A percentile compares a stretch with the other conserved stretches of the same genome.
These are phyloP conservation scores for Dryas iulia DNA, from an alignment of 1,140 invertebrate species.

Conservation along the genomic window DNA sequence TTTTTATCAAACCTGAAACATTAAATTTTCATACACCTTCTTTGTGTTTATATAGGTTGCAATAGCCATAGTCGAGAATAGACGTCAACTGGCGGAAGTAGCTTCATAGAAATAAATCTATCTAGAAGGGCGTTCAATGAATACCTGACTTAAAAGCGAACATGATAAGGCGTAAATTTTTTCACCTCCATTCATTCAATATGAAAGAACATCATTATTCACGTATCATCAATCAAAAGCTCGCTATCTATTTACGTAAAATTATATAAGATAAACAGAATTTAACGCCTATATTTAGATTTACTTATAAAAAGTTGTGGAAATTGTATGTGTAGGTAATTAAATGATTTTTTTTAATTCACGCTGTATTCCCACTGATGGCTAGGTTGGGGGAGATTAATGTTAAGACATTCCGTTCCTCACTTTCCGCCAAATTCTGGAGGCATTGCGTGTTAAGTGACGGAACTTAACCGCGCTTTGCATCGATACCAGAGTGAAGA, in stretches of 20 bases:
- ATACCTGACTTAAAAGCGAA: conserved; percentile 8
- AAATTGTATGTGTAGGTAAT: too few species aligned
- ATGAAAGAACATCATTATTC: conserved; percentile 10
- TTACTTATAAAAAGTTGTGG: too few species aligned
- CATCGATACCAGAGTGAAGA: too few species aligned
- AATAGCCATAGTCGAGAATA: conserved; percentile 11
- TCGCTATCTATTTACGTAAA: not conserved
- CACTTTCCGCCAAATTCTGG: too few species aligned
- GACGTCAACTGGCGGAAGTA: not conserved
- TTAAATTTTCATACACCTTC: not conserved
- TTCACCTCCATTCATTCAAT: not conserved
- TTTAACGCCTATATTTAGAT: not conserved
- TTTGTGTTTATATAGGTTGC: not conserved
- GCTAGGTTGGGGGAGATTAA: too few species aligned
- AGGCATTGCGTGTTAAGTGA: too few species aligned
- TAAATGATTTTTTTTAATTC: too few species aligned
- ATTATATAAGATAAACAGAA: not conserved
- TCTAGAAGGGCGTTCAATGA: conserved; percentile 11
- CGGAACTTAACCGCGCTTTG: too few species aligned
- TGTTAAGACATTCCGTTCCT: too few species aligned
- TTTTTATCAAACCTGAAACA: not conserved
- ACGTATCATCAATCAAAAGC: conserved; percentile 20
- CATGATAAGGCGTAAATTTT: conserved; percentile 10
- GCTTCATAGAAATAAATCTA: conserved; percentile 18
- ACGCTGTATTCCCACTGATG: too few species aligned